Conservation (phyloP, 2,113 vertebrate genomes). For the Neodon shergylaensis region DNA sequence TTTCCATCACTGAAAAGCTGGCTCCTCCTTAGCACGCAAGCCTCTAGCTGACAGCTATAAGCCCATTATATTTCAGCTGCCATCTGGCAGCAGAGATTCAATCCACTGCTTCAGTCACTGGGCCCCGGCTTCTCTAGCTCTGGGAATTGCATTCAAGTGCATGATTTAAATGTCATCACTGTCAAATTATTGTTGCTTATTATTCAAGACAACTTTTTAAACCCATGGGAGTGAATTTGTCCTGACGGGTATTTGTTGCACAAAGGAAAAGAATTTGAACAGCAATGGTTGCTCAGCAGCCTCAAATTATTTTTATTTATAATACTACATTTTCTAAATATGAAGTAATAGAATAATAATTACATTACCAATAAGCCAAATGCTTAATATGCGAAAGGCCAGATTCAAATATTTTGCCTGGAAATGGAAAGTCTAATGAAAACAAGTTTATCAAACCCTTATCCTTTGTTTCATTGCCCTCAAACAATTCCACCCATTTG, state of each 20-base stretch:
- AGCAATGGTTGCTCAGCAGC: constrained; percentile 56
- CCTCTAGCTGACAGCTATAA: constrained; percentile 58
- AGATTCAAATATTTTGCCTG: constrained; percentile 7
- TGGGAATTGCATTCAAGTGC: constrained; percentile 57
- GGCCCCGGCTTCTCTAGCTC: constrained; percentile 38
- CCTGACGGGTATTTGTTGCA: constrained; percentile 60
- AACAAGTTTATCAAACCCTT: constrained; percentile 14
- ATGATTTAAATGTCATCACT: constrained; percentile 74
- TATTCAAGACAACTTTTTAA: constrained; percentile 62
- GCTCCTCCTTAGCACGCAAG: constrained; percentile 26
- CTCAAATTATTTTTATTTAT: constrained; percentile 70
- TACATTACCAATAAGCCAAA: constrained; percentile 69
- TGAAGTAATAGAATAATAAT: constrained; percentile 68
- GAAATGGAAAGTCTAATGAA: constrained; percentile 41
- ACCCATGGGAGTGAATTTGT: not conserved
- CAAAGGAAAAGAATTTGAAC: constrained; percentile 56
- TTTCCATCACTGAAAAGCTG: constrained; percentile 43
- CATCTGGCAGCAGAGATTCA: constrained; percentile 63
- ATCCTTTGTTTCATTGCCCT: not conserved
- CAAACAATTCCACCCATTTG: not conserved
- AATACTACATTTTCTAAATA: constrained; percentile 61
- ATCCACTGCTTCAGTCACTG: constrained; percentile 68
- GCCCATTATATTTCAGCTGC: constrained; percentile 42
- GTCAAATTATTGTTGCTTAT: constrained; percentile 76
- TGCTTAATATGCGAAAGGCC: constrained; percentile 22